phyloP scores from a whole-genome alignment of 2,888 invertebrate genomes.

The Synanthedon vespiformis region DNA sequence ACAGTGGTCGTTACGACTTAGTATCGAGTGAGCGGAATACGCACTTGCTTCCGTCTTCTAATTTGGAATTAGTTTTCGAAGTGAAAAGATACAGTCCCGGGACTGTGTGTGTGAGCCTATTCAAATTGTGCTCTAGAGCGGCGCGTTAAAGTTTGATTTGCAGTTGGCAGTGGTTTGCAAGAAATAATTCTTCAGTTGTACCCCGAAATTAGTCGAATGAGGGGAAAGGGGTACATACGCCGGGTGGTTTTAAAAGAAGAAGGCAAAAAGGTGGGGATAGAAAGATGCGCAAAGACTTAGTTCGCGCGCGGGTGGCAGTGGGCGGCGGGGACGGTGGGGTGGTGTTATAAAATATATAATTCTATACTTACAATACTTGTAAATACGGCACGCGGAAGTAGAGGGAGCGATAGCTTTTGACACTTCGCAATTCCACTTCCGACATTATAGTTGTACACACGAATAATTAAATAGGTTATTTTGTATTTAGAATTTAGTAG shows the following conservation, averaged over 20 bases:
- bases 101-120: slow-evolving; percentile 33
- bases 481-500: not conserved
- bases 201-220: slow-evolving; percentile 71
- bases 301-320: slow-evolving; percentile 51
- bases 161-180: slow-evolving; percentile 25
- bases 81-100: slow-evolving; percentile 71
- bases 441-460: not conserved
- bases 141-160: not conserved
- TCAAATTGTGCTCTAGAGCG: not conserved
- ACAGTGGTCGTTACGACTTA: slow-evolving; percentile 6
- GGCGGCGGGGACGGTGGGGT: slow-evolving; percentile 28
- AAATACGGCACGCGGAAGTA: slow-evolving; percentile 70
- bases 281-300: slow-evolving; percentile 72
- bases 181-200: slow-evolving; percentile 71
- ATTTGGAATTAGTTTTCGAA: slow-evolving; percentile 69
- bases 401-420: slow-evolving; percentile 11
- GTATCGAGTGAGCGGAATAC: slow-evolving; percentile 9
- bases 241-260: slow-evolving; percentile 70
- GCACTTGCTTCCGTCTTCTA: slow-evolving; percentile 67
- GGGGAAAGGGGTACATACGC: slow-evolving; percentile 68
- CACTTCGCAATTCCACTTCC: slow-evolving; percentile 2
- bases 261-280: slow-evolving; percentile 70
- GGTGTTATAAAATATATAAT: slow-evolving; percentile 71
- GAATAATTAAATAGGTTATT: not conserved
- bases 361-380: slow-evolving; percentile 72